These are phyloP conservation scores for Oxytorus armatus DNA, from an alignment of 2,888 invertebrate species.

Conservation along the genomic window DNA sequence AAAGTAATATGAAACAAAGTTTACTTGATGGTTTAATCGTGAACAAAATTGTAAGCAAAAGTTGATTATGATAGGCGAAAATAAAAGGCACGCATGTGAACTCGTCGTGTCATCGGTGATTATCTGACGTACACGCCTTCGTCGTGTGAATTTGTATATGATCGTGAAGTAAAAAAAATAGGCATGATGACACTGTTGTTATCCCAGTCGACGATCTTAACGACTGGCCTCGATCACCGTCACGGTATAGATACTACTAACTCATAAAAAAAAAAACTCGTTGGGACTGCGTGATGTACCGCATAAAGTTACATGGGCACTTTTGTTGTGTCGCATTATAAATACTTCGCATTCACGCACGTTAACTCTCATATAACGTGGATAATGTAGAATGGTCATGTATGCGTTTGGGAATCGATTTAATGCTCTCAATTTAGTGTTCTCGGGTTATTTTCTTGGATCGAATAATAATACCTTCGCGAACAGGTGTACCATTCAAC, in stretches of 20 bases:
- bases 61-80: slow-evolving; percentile 6
- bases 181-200: slow-evolving; percentile 41
- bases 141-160: slow-evolving; percentile 5
- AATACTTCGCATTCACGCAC: slow-evolving; percentile 15
- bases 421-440: not conserved
- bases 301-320: slow-evolving; percentile 17
- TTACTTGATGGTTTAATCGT: not conserved
- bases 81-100: slow-evolving; percentile 47
- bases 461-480: too few relatives aligned
- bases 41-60: not conserved
- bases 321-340: slow-evolving; percentile 14
- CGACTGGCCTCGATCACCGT: slow-evolving; percentile 34
- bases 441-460: not conserved
- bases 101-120: slow-evolving; percentile 22
- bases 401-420: not conserved
- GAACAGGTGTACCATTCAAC: too few relatives aligned
- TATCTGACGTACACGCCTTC: slow-evolving; percentile 17
- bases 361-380: not conserved
- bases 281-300: not conserved
- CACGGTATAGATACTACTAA: slow-evolving; percentile 26
- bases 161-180: slow-evolving; percentile 5
- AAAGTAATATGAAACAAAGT: not conserved
- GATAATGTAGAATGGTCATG: not conserved
- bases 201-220: slow-evolving; percentile 51
- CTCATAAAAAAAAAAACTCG: slow-evolving; percentile 26